A percentile compares a stretch with the other conserved stretches of the same genome.
Conservation (phyloP, 64 coral and sea anemone species). For the Catalaphyllia jardinei region DNA sequence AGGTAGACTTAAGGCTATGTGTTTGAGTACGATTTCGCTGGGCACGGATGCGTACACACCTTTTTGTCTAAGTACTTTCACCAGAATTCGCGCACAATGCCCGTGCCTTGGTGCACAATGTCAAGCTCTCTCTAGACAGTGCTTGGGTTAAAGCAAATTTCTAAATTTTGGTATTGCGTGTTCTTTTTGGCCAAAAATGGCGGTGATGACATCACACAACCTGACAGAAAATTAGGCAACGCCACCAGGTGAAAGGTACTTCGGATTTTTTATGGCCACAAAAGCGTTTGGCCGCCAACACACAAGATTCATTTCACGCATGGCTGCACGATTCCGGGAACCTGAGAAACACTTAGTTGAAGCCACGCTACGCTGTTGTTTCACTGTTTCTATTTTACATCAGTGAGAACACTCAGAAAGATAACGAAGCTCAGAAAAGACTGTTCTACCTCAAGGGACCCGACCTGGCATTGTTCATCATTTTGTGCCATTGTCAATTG, state of each 20-base stretch:
- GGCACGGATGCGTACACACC: too few relatives aligned
- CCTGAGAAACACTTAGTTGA: not conserved
- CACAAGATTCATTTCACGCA: not conserved
- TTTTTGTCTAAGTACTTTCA: not conserved
- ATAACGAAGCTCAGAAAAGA: not conserved
- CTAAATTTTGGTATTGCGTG: not conserved
- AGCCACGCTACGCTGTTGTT: not conserved
- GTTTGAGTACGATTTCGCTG: not conserved
- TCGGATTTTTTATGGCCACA: not conserved
- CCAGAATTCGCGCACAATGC: not conserved
- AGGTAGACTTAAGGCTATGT: not conserved
- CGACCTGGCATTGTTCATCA: not conserved
- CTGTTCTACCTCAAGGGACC: not conserved
- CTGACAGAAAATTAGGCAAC: conserved; percentile 5
- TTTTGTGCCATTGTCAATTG: not conserved
- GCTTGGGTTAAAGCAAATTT: not conserved
- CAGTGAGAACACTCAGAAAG: not conserved
- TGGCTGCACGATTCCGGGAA: not conserved
- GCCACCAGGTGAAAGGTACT: not conserved
- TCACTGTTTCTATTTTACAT: not conserved
- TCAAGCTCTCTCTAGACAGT: too few relatives aligned
- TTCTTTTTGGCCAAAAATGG: not conserved
- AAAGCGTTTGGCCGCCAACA: not conserved
- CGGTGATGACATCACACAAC: conserved; percentile 32
- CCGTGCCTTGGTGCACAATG: not conserved